A percentile compares a stretch with the other conserved stretches of the same genome.
Conservation (phyloP, 2,888 invertebrate species). For the Zaprionus bogoriensis region DNA sequence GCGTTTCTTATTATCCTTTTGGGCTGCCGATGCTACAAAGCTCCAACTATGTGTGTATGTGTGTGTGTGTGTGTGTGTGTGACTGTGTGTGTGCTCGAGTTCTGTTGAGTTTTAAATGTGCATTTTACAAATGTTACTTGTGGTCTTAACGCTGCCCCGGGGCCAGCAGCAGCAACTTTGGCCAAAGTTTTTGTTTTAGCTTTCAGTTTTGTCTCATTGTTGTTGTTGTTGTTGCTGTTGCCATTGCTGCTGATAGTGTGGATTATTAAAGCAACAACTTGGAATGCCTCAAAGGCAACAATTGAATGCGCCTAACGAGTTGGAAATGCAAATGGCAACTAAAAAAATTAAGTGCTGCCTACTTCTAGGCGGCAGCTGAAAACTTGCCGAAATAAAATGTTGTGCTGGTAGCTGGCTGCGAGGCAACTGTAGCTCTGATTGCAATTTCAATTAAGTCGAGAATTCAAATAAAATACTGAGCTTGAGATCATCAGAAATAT, state of each 20-base stretch:
- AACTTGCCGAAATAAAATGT: neutral
- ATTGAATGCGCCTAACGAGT: conserved; percentile 55
- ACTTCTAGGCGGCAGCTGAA: neutral
- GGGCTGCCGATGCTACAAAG: conserved; percentile 48
- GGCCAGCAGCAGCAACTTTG: conserved; percentile 51
- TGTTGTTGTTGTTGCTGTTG: conserved; percentile 11
- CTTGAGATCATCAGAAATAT: no score
- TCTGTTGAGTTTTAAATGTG: conserved; percentile 72
- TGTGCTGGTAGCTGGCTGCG: no score
- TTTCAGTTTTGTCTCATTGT: conserved; percentile 55
- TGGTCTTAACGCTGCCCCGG: conserved; percentile 65
- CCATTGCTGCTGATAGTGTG: conserved; percentile 35
- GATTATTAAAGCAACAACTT: conserved; percentile 66
- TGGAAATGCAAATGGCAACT: conserved; percentile 30
- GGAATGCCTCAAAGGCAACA: conserved; percentile 46
- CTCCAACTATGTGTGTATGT: conserved; percentile 18
- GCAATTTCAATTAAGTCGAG: neutral
- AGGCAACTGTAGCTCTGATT: neutral
- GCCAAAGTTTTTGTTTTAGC: conserved; percentile 69
- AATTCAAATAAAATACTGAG: no score
- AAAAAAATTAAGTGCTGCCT: conserved; percentile 13
- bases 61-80: no score
- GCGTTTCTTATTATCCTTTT: conserved; percentile 76
- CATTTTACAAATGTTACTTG: conserved; percentile 78
- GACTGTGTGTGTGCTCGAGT: conserved; percentile 34